phyloP scores from a whole-genome alignment of 2,797 vertebrate genomes.

The Pyrocephalus nanus region DNA sequence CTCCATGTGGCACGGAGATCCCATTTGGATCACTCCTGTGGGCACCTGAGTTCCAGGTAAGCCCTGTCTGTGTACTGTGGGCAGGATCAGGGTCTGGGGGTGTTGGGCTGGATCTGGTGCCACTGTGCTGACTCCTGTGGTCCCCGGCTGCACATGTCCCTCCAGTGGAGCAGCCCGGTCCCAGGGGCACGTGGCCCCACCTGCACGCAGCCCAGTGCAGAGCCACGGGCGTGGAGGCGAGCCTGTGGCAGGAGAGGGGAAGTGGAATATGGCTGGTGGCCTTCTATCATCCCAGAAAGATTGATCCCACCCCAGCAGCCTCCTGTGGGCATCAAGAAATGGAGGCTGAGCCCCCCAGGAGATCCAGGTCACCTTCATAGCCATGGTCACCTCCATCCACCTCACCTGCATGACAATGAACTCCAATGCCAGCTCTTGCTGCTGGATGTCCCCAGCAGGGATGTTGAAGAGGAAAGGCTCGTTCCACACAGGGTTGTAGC shows the following conservation, averaged over 20 bases:
- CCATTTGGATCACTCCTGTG: fast-evolving
- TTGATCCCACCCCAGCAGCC: neutral
- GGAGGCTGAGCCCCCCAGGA: fast-evolving
- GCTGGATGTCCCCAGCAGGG: neutral
- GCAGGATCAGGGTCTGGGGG: neutral
- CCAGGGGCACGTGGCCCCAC: conserved; percentile 71
- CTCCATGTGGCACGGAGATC: fast-evolving
- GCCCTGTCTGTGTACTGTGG: neutral
- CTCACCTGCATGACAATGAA: neutral
- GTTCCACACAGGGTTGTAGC: neutral
- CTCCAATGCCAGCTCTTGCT: neutral
- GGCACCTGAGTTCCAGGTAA: too few relatives aligned
- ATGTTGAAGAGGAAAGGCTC: neutral
- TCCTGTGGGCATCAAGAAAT: fast-evolving
- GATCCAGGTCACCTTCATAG: neutral
- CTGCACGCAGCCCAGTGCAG: conserved; percentile 73
- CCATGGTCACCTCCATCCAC: neutral
- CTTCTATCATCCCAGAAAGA: neutral
- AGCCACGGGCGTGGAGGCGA: conserved; percentile 78
- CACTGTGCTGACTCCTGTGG: conserved; percentile 80
- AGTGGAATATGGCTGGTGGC: neutral
- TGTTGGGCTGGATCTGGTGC: conserved; percentile 76
- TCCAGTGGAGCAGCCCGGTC: conserved; percentile 79
- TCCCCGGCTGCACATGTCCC: conserved; percentile 77
- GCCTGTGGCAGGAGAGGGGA: conserved; percentile 64